Conservation (phyloP, 2,113 vertebrate species). For the Mobula hypostoma region DNA sequence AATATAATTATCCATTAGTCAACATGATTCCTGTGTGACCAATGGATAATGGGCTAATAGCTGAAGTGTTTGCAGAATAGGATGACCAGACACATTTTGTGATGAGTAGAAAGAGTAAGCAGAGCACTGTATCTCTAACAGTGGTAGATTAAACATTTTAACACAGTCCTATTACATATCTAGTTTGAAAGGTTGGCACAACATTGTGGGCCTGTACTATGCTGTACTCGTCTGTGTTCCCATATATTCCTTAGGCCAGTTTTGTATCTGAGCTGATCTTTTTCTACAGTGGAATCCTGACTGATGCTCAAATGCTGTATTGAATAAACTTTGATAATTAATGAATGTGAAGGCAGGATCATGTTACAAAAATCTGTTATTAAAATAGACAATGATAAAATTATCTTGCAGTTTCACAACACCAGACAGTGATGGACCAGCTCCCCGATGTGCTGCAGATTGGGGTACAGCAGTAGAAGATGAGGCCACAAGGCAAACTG, state of each 20-base stretch:
- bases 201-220: too few relatives aligned
- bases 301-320: background rate
- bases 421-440: conserved; percentile 71
- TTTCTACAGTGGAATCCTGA: background rate
- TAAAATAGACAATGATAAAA: background rate
- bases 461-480: conserved; percentile 86
- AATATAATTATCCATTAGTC: too few relatives aligned
- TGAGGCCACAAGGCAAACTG: conserved; percentile 72
- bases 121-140: too few relatives aligned
- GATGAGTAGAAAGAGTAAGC: too few relatives aligned
- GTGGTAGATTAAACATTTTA: too few relatives aligned
- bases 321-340: background rate
- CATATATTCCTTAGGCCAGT: background rate
- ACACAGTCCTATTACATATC: too few relatives aligned
- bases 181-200: too few relatives aligned
- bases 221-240: background rate
- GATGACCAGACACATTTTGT: too few relatives aligned
- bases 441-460: conserved; percentile 63
- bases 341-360: background rate
- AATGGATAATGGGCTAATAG: too few relatives aligned
- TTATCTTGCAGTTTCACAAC: conserved; percentile 74
- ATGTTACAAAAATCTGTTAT: background rate
- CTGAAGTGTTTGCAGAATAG: too few relatives aligned
- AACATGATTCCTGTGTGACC: too few relatives aligned
- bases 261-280: background rate